phyloP scores from a whole-genome alignment of 1,140 invertebrate genomes.

The Liolophura sinensis region DNA sequence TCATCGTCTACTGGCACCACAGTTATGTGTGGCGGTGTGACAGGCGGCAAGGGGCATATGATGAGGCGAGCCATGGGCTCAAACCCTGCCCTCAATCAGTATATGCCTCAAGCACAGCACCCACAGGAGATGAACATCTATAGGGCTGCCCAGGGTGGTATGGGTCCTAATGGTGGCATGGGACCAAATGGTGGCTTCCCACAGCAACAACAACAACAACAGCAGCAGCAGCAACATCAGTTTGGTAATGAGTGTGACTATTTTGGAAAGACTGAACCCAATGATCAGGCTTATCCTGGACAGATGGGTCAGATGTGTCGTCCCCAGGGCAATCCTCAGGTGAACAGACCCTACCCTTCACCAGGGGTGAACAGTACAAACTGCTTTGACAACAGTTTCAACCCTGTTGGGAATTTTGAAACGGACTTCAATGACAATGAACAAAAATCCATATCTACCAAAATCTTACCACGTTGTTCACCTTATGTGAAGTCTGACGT shows the following conservation, averaged over 20 bases:
- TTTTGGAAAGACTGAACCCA: background rate
- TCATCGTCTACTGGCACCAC: constrained; percentile 19
- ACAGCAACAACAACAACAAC: constrained; percentile 1
- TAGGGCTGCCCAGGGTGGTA: no score
- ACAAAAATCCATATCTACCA: constrained; percentile 31
- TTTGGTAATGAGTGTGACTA: background rate
- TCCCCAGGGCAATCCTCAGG: background rate
- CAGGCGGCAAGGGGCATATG: no score
- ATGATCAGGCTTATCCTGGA: background rate
- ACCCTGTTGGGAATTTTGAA: constrained; percentile 32
- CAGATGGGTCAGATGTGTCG: background rate
- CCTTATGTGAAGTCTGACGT: constrained; percentile 41
- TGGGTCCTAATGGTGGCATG: no score
- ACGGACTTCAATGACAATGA: constrained; percentile 35
- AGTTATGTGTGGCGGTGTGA: no score
- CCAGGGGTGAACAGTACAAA: no score
- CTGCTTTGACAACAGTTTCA: no score
- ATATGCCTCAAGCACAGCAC: no score
- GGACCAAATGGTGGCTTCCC: background rate
- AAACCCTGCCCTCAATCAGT: no score
- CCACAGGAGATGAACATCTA: no score
- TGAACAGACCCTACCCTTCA: background rate
- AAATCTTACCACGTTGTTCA: constrained; percentile 43
- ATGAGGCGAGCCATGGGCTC: no score
- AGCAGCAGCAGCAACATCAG: background rate